Evolutionary conservation across 2,888 invertebrate species (phyloP).

Genomic region (Serrognathus titanus): DNA sequence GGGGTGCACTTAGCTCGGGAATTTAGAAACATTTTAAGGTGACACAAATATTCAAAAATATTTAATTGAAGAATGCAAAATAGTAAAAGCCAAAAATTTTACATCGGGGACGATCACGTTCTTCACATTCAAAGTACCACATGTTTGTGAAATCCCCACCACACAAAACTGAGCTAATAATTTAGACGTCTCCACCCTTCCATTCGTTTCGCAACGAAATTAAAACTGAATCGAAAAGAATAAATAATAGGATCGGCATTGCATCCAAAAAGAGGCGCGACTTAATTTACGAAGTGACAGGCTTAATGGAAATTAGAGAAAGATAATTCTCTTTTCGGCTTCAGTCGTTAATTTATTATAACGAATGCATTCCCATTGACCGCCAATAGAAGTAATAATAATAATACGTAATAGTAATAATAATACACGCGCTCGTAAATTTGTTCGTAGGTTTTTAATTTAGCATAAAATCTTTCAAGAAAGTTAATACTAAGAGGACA

Average conservation of each 20-base stretch:
- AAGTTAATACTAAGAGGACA: too few relatives aligned
- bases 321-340: slow-evolving; percentile 17
- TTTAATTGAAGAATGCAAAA: too few relatives aligned
- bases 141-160: too few relatives aligned
- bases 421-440: background rate
- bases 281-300: slow-evolving; percentile 27
- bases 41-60: too few relatives aligned
- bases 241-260: slow-evolving; percentile 17
- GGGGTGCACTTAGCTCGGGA: too few relatives aligned
- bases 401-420: background rate
- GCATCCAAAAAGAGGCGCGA: slow-evolving; percentile 26
- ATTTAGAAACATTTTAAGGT: too few relatives aligned
- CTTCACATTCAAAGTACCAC: too few relatives aligned
- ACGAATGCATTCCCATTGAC: slow-evolving; percentile 9
- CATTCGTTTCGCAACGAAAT: slow-evolving; percentile 16
- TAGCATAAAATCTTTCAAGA: too few relatives aligned
- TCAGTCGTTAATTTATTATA: slow-evolving; percentile 23
- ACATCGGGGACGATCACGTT: too few relatives aligned
- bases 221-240: slow-evolving; percentile 20
- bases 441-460: too few relatives aligned
- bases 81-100: too few relatives aligned
- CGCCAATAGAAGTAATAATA: background rate
- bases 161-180: slow-evolving; percentile 4
- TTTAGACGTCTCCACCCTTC: slow-evolving; percentile 6
- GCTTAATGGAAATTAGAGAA: slow-evolving; percentile 26